A percentile compares a stretch with the other conserved stretches of the same genome.
Conservation (phyloP, 2,888 invertebrate species). For the Empis livida region DNA sequence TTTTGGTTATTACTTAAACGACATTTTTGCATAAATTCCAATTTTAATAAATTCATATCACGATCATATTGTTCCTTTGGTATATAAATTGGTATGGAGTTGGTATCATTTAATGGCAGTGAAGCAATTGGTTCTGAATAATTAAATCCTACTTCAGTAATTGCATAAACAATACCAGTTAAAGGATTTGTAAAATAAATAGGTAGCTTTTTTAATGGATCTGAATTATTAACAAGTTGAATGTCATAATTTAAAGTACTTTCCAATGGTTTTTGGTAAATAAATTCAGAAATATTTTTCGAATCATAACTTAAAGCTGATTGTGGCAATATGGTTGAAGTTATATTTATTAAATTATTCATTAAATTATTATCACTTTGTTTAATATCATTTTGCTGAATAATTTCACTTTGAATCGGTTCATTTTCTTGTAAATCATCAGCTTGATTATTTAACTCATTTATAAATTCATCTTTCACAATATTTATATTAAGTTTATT, state of each 20-base stretch:
- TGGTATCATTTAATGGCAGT: constrained; percentile 10
- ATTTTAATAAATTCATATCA: constrained; percentile 19
- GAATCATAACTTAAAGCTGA: neutral
- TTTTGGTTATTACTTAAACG: neutral
- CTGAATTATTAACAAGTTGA: neutral
- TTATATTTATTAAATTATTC: no score
- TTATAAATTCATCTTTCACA: neutral
- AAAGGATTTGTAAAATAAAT: constrained; percentile 31
- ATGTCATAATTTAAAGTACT: neutral
- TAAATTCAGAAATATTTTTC: neutral
- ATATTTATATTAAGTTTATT: neutral
- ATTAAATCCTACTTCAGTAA: constrained; percentile 23
- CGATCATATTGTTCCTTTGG: constrained; percentile 29
- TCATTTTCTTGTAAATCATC: neutral
- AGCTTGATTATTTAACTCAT: neutral
- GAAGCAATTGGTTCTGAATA: neutral
- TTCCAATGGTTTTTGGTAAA: neutral
- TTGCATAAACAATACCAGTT: constrained; percentile 30
- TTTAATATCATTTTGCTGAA: no score
- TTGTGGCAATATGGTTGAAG: no score
- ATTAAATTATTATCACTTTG: no score
- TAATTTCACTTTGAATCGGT: neutral
- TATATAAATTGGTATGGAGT: constrained; percentile 23
- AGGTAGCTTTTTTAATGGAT: constrained; percentile 15
- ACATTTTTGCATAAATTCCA: neutral